Conservation (phyloP, 2,113 vertebrate species). For the Anthoscopus minutus region DNA sequence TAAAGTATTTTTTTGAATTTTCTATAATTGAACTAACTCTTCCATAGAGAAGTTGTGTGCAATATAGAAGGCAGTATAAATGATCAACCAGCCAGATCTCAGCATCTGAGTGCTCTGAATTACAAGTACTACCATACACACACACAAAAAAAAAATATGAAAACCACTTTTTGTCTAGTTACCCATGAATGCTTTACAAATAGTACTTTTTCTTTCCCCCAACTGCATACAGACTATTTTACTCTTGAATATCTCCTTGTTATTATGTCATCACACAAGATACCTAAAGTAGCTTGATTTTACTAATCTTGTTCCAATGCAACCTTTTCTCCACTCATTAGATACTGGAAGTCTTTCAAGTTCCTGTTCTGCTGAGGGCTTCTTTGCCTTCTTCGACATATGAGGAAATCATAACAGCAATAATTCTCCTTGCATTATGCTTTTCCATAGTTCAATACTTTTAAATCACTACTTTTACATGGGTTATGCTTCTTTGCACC, state of each 20-base stretch:
- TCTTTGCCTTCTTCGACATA: not conserved
- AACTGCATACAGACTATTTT: not conserved
- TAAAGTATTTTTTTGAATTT: not conserved
- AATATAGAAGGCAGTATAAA: not conserved
- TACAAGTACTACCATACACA: not conserved
- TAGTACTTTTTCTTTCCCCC: rapidly evolving
- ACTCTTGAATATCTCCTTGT: not conserved
- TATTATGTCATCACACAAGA: not conserved
- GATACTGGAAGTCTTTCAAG: not conserved
- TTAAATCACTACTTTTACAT: not conserved
- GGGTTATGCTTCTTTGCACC: not conserved
- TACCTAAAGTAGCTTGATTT: not conserved
- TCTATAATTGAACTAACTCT: not conserved
- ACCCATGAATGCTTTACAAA: not conserved
- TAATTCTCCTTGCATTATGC: not conserved
- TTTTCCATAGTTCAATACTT: not conserved
- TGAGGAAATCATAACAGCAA: not conserved
- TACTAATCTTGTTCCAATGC: not conserved
- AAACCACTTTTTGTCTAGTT: not conserved
- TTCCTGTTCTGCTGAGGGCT: not conserved
- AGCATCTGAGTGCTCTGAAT: not conserved
- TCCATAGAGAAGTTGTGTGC: not conserved
- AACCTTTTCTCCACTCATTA: not conserved
- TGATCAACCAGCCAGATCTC: not conserved
- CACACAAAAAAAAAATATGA: not conserved